Evolutionary conservation across 2,888 invertebrate genomes (phyloP), one percentile per base, ranked within the genome.

Genomic region (Latrodectus elegans): DNA sequence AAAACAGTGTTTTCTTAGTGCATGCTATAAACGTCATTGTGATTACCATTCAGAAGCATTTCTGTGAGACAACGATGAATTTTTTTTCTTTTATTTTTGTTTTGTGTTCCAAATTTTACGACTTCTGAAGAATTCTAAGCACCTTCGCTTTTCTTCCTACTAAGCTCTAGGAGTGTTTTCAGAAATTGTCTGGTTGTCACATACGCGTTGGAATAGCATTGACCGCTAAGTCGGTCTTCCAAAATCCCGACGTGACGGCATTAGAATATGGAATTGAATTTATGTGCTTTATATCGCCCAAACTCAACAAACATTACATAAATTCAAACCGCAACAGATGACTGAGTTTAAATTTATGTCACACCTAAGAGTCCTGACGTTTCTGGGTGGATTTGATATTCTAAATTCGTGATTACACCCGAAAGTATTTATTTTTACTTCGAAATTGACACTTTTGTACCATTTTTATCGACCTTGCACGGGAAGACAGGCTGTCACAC

Each of bases 161-260:
- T 38, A 6, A 38, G 3, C 6, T 38, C 38, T 38, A 38, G 1
- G 38, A 38, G 3, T 38, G 38, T 38, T 38, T 38, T 38, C 38
- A 38, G 38, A 6, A 6, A 38, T 38, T 38, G 38, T 72, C 38
- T 22, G 22, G 64, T 51, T 53, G 73, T 74, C 81, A 78, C 55
- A 70, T n/a, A 8, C 38, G 3, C 38, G 55, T 22, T 15, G 52
- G 10, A 38, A 75, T 60, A 75, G 75, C 82, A 82, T 76, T 82
- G 82, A 82, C 82, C 82, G 82, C 75, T 70, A 82, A 75, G 51
- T 82, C 75, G 75, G 82, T 70, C 82, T 82, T 70, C 53, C 38
- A 6, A 74, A 17, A n/a, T 22, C 74, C 49, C 12, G 68, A 68
- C 82, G 82, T 82, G 82, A 82, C 26, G 17, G 55, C 17, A 60